Evolutionary conservation across 2,797 vertebrate species (phyloP), one percentile per base, ranked within the genome.

Genomic region (Spinibarbus caldwelli): DNA sequence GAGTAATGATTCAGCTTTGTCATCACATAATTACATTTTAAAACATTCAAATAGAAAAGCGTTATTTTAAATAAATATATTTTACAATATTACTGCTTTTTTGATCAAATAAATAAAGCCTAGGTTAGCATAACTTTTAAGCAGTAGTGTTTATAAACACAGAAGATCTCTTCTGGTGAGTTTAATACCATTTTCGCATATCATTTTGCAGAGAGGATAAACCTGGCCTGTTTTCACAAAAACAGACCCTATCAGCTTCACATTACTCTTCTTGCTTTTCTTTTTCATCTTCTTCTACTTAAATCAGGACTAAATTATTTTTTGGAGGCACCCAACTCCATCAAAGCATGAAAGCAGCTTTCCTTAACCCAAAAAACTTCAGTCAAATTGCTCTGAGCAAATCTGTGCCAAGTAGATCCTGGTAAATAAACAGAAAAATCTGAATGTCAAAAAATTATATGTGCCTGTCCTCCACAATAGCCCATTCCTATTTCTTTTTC

Each of bases 331-430:
- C 34, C n/a, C 21, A 34, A 84, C 66, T 82, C 12, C 41, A 59
- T 84, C 66, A 52, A 86, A 78, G 70, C 84, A 80, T 88, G 34
- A 76, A 70, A 62, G 47, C 38, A 70, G 11, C 38, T 82, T 78
- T 84, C 57, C 75, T 34, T 78, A 78, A 83, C 57, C 23, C 54
- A 34, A 41, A 72, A 67, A 86, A 62, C 80, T 78, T 88, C 34
- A 78, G 54, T 66, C 19, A 31, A 79, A 54, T 41, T 78, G 59
- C 72, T 59, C 54, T 38, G 15, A 82, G 67, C 23, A 67, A 83
- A 80, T 47, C n/a, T 23, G 72, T 38, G 45, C 19, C 38, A 68
- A 41, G n/a, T 73, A 52, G 23, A 34, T 84, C 76, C 47, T 79
- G 5, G 45, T 34, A 87, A 78, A 71, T 43, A 34, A 72, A 59